phyloP scores from a whole-genome alignment of 2,113 vertebrate genomes.

The Laticauda laticaudata region DNA sequence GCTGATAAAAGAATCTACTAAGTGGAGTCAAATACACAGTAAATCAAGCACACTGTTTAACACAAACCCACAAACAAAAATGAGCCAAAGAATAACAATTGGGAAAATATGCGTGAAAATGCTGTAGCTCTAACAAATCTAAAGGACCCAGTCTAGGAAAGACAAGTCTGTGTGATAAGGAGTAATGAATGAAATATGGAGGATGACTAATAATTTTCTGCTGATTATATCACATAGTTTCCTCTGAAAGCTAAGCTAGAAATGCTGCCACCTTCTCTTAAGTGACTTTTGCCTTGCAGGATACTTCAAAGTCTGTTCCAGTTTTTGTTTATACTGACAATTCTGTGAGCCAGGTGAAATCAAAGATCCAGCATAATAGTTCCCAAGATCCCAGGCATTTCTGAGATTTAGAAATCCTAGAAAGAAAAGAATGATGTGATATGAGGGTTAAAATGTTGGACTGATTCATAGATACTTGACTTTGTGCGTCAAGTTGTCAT shows the following conservation, averaged over 20 bases:
- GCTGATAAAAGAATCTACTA: not conserved
- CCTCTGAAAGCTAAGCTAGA: not conserved
- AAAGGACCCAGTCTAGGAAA: not conserved
- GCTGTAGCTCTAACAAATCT: not conserved
- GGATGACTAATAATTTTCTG: not conserved
- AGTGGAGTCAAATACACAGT: conserved; percentile 11
- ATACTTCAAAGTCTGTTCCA: not conserved
- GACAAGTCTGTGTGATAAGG: not conserved
- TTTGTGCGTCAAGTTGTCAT: not conserved
- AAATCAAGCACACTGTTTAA: not conserved
- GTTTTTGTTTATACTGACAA: not conserved
- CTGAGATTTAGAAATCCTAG: not conserved
- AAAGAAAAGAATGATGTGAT: not conserved
- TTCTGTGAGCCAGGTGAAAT: not conserved
- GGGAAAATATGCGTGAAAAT: not conserved
- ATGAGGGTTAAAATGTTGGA: not conserved
- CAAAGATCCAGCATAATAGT: not conserved
- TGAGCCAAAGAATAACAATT: not conserved
- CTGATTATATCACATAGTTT: not conserved
- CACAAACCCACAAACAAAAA: conserved; percentile 11
- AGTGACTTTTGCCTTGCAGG: not conserved
- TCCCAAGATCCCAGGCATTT: not conserved
- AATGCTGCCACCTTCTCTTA: not conserved
- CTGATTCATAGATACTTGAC: not conserved
- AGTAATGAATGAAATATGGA: not conserved